phyloP scores from a whole-genome alignment of 1,140 invertebrate genomes.

The Drosophila pseudoobscura region DNA sequence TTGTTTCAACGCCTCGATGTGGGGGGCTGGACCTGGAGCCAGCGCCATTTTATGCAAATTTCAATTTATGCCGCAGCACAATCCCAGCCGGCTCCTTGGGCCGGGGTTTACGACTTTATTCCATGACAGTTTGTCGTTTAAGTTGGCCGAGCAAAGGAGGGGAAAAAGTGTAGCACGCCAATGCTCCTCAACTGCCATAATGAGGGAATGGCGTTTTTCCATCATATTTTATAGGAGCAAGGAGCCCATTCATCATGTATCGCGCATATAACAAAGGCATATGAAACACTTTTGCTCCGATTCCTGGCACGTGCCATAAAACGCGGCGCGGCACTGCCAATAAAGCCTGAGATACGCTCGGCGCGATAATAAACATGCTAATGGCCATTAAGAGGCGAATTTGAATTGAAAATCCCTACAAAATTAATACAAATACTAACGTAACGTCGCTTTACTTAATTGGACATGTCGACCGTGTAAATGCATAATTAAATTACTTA shows the following conservation, averaged over 20 bases:
- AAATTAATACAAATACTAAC: slow-evolving; percentile 40
- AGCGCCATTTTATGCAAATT: slow-evolving; percentile 58
- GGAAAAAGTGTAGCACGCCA: slow-evolving; percentile 67
- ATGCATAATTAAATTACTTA: slow-evolving; percentile 75
- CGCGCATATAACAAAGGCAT: slow-evolving; percentile 36
- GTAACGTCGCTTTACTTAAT: slow-evolving; percentile 60
- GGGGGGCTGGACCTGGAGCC: slow-evolving; percentile 23
- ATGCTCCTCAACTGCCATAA: slow-evolving; percentile 50
- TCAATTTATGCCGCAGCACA: slow-evolving; percentile 55
- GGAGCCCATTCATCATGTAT: slow-evolving; percentile 66
- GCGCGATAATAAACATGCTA: slow-evolving; percentile 55
- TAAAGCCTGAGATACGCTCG: slow-evolving; percentile 53
- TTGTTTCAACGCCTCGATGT: slow-evolving; percentile 7
- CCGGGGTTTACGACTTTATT: slow-evolving; percentile 73
- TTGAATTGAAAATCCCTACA: slow-evolving; percentile 56
- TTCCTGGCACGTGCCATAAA: slow-evolving; percentile 66
- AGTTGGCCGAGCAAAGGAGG: slow-evolving; percentile 9
- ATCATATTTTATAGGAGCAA: slow-evolving; percentile 59
- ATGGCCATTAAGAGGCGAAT: slow-evolving; percentile 64
- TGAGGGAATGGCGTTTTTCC: slow-evolving; percentile 75
- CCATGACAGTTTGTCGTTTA: slow-evolving; percentile 76
- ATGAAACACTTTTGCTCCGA: slow-evolving; percentile 54
- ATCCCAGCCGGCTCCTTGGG: slow-evolving; percentile 38
- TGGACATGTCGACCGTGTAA: slow-evolving; percentile 61
- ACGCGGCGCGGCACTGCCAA: slow-evolving; percentile 48